These are phyloP conservation scores for Limosa lapponica DNA, from an alignment of 2,797 vertebrate genomes.

Conservation along the genomic window DNA sequence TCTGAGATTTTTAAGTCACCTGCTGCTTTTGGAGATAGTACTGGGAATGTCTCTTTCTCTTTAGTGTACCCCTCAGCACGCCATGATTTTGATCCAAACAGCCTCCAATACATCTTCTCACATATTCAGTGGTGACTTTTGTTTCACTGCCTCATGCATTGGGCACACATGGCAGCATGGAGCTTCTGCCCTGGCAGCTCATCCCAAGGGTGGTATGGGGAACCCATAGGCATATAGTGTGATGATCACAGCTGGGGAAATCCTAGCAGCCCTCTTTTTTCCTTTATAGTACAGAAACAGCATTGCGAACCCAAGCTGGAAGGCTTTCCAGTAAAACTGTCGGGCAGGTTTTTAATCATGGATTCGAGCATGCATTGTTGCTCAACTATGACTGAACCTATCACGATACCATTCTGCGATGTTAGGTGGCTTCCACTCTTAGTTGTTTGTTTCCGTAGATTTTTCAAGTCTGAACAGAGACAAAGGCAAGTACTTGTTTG, in stretches of 20 bases:
- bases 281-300: background rate
- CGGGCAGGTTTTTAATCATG: background rate
- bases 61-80: background rate
- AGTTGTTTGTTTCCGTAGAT: background rate
- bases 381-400: background rate
- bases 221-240: background rate
- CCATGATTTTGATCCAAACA: background rate
- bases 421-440: background rate
- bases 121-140: background rate
- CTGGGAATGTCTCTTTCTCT: background rate
- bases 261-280: background rate
- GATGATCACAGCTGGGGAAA: background rate
- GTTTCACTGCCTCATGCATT: background rate
- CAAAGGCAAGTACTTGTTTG: background rate
- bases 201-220: background rate
- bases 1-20: background rate
- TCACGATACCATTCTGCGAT: background rate
- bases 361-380: background rate
- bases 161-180: background rate
- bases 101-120: background rate
- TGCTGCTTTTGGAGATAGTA: background rate
- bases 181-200: background rate
- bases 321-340: background rate
- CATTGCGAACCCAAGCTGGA: background rate
- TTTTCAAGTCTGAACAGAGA: background rate